Evolutionary conservation across 1,140 invertebrate species (phyloP), one percentile per base, ranked within the genome.

Genomic region (Drosophila busckii): DNA sequence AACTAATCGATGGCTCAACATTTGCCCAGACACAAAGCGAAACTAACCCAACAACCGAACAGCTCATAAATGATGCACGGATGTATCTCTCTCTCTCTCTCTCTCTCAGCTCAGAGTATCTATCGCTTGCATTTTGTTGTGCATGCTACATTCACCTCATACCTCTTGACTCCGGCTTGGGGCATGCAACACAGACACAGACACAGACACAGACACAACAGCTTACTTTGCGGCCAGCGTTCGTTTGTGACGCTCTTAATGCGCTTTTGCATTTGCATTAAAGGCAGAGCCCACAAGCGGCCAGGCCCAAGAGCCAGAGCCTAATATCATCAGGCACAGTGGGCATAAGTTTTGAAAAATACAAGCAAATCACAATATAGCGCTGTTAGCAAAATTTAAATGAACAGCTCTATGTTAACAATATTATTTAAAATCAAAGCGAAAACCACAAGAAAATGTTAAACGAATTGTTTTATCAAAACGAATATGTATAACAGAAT

Each of bases 1-100:
- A 80, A 75, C 75, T 80, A 82, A 80, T 80, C 75, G 75, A 82
- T 80, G 65, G 50, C 64, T 62, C 80, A 80, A 62, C 75, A 80
- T 80, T 75, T 83, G 52, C 65, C 55, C 76, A 80, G 69, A 80
- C 64, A 80, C 73, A 82, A 80, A 82, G 73, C 73, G 45, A 60
- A 28, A 25, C 29, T 34, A 25, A 37, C 7, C 19, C 19, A 38
- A 42, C 19, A 28, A 19, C 26, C 40, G 45, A 56, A 52, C 60
- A 61, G 56, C 62, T 35, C 66, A 76, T 76, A 76, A 76, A 76
- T 78, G 66, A 76, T 76, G 66, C 71, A 78, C 63, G 68, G n/a
- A 61, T 73, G 75, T 61, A 61, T 59, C 58, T 68, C 53, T 26
- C 15, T 3, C 5, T 6, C 8, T 0, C 26, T 19, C 13, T 25